These are phyloP conservation scores for Lasioglossum malachurum DNA, from an alignment of 2,888 invertebrate species.

Conservation along the genomic window DNA sequence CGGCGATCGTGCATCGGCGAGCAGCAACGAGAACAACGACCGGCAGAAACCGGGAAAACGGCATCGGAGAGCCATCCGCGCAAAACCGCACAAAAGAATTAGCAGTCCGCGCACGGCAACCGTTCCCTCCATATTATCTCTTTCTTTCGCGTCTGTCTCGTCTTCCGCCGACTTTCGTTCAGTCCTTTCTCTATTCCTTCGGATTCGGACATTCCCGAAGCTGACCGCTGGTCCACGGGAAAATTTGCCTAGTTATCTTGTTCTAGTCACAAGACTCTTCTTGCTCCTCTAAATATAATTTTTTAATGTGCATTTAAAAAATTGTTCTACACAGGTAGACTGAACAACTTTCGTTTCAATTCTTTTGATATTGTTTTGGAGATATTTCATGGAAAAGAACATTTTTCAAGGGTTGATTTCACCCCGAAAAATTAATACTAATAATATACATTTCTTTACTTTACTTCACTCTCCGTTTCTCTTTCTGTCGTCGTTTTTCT, in stretches of 20 bases:
- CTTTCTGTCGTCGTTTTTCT: too few relatives aligned
- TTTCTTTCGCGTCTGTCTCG: slow-evolving; percentile 21
- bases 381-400: too few relatives aligned
- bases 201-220: not conserved
- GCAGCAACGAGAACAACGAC: slow-evolving; percentile 44
- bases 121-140: slow-evolving; percentile 45
- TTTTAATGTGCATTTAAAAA: too few relatives aligned
- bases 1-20: slow-evolving; percentile 52
- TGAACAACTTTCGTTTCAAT: too few relatives aligned
- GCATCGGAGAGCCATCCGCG: slow-evolving; percentile 29
- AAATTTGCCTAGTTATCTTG: not conserved
- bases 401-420: too few relatives aligned
- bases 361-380: too few relatives aligned
- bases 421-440: too few relatives aligned
- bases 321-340: too few relatives aligned
- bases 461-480: too few relatives aligned
- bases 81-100: slow-evolving; percentile 70
- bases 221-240: not conserved
- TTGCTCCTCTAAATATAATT: too few relatives aligned
- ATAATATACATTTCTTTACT: too few relatives aligned
- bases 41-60: slow-evolving; percentile 37
- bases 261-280: too few relatives aligned
- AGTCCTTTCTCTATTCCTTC: not conserved
- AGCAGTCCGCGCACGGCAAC: slow-evolving; percentile 34
- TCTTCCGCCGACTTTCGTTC: slow-evolving; percentile 12